Evolutionary conservation across 1,140 invertebrate species (phyloP).

Genomic region (Reticulitermes speratus): DNA sequence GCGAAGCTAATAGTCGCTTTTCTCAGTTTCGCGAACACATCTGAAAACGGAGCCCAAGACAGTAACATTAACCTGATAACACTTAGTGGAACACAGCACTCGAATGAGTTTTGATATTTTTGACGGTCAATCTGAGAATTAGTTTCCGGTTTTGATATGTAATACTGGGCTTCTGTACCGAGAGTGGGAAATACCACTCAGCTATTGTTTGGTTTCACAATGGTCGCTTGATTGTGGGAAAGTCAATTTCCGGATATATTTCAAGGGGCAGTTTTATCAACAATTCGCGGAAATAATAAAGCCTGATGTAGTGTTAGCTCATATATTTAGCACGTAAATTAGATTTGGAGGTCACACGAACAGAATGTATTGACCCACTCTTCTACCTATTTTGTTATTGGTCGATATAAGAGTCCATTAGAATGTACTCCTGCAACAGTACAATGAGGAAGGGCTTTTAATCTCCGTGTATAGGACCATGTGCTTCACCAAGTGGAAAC

Average conservation of each 20-base stretch:
- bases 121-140: no score
- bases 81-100: no score
- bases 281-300: background rate
- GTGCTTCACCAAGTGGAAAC: background rate
- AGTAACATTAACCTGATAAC: no score
- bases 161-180: no score
- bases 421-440: background rate
- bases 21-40: no score
- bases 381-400: background rate
- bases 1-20: no score
- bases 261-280: background rate
- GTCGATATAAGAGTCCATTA: background rate
- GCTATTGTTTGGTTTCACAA: no score
- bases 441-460: slow-evolving; percentile 11
- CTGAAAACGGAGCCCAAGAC: no score
- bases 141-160: no score
- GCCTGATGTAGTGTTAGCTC: background rate
- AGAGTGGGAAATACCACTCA: no score
- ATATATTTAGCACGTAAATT: background rate
- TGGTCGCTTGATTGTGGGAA: background rate
- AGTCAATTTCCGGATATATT: slow-evolving; percentile 12
- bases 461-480: background rate
- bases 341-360: background rate
- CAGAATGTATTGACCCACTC: background rate
- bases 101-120: no score